Evolutionary conservation across 2,888 invertebrate species (phyloP).

Genomic region (Schizaphis graminum): DNA sequence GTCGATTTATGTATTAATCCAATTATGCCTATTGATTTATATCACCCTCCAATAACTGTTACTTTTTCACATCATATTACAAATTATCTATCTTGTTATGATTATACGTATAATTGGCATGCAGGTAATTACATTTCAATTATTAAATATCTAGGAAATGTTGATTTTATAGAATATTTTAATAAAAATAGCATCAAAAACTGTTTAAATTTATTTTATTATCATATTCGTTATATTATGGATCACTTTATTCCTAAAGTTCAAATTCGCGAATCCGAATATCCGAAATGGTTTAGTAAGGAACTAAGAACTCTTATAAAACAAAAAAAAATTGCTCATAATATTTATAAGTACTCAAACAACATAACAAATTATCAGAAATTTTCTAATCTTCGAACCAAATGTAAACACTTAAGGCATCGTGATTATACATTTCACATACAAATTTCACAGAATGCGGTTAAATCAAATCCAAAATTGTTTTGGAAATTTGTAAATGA

Average conservation of each 20-base stretch:
- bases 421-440: neutral
- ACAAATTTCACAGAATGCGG: too few relatives aligned
- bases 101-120: conserved; percentile 11
- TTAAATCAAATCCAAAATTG: too few relatives aligned
- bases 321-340: conserved; percentile 11
- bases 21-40: too few relatives aligned
- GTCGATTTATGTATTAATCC: too few relatives aligned
- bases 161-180: too few relatives aligned
- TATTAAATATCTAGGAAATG: too few relatives aligned
- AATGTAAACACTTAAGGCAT: conserved; percentile 14
- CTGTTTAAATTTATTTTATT: neutral
- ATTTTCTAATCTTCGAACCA: neutral
- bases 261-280: neutral
- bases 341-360: conserved; percentile 18
- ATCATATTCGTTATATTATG: conserved; percentile 9
- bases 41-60: neutral
- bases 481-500: neutral
- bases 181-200: neutral
- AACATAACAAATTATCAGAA: conserved; percentile 19
- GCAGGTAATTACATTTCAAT: conserved; percentile 2
- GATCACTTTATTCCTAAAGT: neutral
- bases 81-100: neutral
- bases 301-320: conserved; percentile 12
- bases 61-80: neutral
- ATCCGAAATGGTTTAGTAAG: neutral